A percentile compares a stretch with the other conserved stretches of the same genome.
phyloP scores from a whole-genome alignment of 1,140 invertebrate species.

The Melanaphis sacchari region DNA sequence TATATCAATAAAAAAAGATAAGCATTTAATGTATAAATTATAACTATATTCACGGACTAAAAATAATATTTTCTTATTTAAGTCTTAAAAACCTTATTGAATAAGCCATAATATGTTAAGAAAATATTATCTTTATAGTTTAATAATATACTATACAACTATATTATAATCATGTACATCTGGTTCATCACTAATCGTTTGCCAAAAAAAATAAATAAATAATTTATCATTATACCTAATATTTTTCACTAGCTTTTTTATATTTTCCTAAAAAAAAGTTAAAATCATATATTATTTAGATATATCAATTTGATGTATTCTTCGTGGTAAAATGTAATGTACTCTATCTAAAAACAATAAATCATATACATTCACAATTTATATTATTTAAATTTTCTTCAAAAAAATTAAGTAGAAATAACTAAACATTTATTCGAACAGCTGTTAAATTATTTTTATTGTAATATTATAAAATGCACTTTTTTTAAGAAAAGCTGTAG shows the following conservation, averaged over 20 bases:
- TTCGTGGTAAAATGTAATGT: not conserved
- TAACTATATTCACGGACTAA: not conserved
- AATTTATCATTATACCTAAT: not conserved
- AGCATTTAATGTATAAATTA: not conserved
- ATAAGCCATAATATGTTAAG: not conserved
- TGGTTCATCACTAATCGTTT: not conserved
- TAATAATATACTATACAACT: not conserved
- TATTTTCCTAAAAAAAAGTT: not conserved
- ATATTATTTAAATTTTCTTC: not conserved
- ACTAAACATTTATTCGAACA: not conserved
- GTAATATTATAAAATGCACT: not conserved
- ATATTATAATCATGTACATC: not conserved
- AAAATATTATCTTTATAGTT: not conserved
- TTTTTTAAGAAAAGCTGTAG: not conserved
- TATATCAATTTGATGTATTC: not conserved
- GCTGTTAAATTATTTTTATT: not conserved
- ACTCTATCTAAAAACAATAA: not conserved
- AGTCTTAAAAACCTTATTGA: not conserved
- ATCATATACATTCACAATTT: not conserved
- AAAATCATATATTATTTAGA: not conserved
- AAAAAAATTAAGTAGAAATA: not conserved
- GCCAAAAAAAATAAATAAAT: not conserved
- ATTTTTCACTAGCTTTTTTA: not conserved
- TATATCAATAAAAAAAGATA: too few relatives aligned
- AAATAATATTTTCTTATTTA: not conserved